Evolutionary conservation across 2,888 invertebrate species (phyloP), one percentile per base, ranked within the genome.

Genomic region (Itoplectis maculator): DNA sequence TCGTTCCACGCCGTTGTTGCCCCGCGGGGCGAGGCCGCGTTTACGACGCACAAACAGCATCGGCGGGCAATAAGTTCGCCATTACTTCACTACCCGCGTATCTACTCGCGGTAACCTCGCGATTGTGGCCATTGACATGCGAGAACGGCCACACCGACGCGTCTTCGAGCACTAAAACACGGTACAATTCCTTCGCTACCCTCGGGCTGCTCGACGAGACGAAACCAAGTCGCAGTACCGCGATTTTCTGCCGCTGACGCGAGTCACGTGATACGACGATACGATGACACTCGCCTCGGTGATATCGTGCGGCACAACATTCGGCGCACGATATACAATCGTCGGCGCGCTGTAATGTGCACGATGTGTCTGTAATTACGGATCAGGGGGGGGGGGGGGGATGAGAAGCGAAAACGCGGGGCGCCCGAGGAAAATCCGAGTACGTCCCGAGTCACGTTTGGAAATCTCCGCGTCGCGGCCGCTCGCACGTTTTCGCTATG

Each of bases 21-120:
- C 54, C 63, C 47, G 11, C 20, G 18, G 23, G 56, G 74, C 1
- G 40, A 69, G 45, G 77, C 54, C 82, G n/a, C 42, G 51, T 87
- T 87, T 87, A 85, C 76, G 68, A 49, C 82, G 82, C 79, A 82
- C 84, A 82, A 87, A 86, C 82, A 86, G 79, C 69, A 87, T 88
- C 87, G 86, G 86, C 85, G 75, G 83, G 86, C 81, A 86, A 85
- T 87, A 86, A 86, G 86, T 85, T 86, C 74, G 69, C 82, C 84
- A 88, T 88, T 88, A 86, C 73, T 80, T 72, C 72, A 40, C 72
- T 80, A 69, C 79, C 78, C 86, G 86, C n/a, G 87, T 86, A n/a
- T n/a, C n/a, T n/a, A n/a, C n/a, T n/a, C n/a, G 70, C 69, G 29
- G 47, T 66, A n/a, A n/a, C n/a, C n/a, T n/a, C n/a, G 37, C 49